phyloP scores from a whole-genome alignment of 2,888 invertebrate genomes.

The Idaea straminata region DNA sequence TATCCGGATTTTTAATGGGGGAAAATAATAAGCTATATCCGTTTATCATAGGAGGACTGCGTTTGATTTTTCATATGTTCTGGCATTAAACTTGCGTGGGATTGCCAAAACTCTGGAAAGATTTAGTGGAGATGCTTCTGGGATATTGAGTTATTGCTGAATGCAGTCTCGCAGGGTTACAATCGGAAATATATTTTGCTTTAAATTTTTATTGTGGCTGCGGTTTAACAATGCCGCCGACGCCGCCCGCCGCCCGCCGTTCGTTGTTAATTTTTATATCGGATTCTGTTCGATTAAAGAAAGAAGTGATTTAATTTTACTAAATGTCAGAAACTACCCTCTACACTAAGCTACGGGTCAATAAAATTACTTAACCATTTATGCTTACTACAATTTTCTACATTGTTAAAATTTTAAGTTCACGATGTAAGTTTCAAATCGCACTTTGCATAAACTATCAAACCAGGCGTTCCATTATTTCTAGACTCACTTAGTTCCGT shows the following conservation, averaged over 20 bases:
- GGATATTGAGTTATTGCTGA: conserved; percentile 43
- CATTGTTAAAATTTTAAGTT: too few relatives aligned
- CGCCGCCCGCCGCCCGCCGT: background rate
- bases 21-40: conserved; percentile 68
- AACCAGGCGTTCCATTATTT: background rate
- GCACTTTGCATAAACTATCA: background rate
- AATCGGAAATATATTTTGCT: background rate
- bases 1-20: conserved; percentile 72
- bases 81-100: conserved; percentile 52
- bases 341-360: too few relatives aligned
- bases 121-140: conserved; percentile 43
- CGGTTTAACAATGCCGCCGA: background rate
- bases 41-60: conserved; percentile 61
- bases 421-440: background rate
- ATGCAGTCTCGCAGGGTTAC: conserved; percentile 10
- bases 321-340: too few relatives aligned
- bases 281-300: background rate
- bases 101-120: conserved; percentile 57
- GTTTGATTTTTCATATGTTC: conserved; percentile 73
- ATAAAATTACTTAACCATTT: too few relatives aligned
- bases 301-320: background rate
- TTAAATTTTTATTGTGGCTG: conserved; percentile 13
- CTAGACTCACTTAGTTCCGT: background rate
- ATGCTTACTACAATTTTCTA: too few relatives aligned
- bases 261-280: background rate